A percentile compares a stretch with the other conserved stretches of the same genome.
Evolutionary conservation across 2,797 vertebrate species (phyloP).

Genomic region (Glossophaga mutica): DNA sequence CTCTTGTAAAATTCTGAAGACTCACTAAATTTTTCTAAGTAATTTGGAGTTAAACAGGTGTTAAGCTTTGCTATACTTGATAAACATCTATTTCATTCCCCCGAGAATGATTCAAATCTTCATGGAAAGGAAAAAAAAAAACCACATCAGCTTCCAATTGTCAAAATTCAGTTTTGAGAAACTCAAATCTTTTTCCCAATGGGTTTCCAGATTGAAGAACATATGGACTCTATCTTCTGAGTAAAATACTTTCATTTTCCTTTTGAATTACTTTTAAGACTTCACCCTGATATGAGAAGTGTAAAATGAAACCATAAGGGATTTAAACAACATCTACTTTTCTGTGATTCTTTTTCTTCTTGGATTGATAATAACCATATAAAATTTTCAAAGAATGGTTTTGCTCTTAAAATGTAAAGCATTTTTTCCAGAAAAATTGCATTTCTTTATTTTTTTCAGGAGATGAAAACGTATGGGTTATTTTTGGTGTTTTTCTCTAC

Average conservation of each 20-base stretch:
- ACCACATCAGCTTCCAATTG: conserved; percentile 74
- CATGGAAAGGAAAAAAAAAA: background rate
- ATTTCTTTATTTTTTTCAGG: conserved; percentile 5
- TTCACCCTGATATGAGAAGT: conserved; percentile 66
- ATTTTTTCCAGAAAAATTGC: background rate
- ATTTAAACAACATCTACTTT: conserved; percentile 59
- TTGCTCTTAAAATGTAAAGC: background rate
- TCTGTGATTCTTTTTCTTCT: conserved; percentile 41
- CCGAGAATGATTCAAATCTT: conserved; percentile 60
- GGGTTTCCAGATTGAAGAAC: conserved; percentile 69
- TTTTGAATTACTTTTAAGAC: conserved; percentile 73
- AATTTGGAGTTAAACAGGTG: conserved; percentile 67
- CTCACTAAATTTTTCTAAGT: conserved; percentile 39
- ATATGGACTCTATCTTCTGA: conserved; percentile 75
- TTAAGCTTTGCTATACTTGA: conserved; percentile 57
- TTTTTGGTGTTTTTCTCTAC: conserved; percentile 25
- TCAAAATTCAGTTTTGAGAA: conserved; percentile 71
- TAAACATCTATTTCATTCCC: conserved; percentile 60
- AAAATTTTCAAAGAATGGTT: conserved; percentile 22
- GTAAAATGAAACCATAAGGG: conserved; percentile 76
- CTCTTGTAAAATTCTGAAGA: conserved; percentile 33
- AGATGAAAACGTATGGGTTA: background rate
- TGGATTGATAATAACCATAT: conserved; percentile 42
- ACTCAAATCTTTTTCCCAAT: conserved; percentile 61
- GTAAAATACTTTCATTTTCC: conserved; percentile 76